Conservation (phyloP, 1,140 invertebrate species). For the Drosophila aff. region DNA sequence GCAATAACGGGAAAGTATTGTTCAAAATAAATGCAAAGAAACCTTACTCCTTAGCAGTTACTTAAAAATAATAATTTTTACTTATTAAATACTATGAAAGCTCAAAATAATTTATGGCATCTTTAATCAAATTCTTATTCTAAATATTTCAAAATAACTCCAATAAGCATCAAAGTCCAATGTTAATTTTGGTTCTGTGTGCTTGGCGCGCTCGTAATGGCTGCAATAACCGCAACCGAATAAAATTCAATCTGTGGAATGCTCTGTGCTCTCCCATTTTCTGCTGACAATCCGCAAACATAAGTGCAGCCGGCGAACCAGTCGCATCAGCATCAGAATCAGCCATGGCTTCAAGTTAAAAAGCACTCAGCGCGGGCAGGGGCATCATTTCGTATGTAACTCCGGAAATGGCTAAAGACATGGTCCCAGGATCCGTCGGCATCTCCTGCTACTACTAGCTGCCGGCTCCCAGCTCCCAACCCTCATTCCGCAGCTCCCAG, state of each 20-base stretch:
- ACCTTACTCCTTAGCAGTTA: not conserved
- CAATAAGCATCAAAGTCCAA: too few species aligned
- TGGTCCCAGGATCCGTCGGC: constrained; percentile 39
- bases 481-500: constrained; percentile 2
- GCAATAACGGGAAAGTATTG: not conserved
- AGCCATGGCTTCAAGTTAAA: constrained; percentile 60
- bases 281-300: constrained; percentile 77
- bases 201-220: constrained; percentile 52
- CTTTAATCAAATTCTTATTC: not conserved
- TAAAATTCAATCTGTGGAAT: constrained; percentile 80
- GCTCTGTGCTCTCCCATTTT: constrained; percentile 72
- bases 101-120: too few species aligned
- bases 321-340: constrained; percentile 31
- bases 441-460: not conserved
- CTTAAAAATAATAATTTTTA: not conserved
- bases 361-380: constrained; percentile 63
- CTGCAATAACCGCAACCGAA: constrained; percentile 70
- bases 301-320: constrained; percentile 55
- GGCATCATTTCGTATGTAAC: constrained; percentile 58
- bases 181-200: not conserved
- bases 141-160: not conserved
- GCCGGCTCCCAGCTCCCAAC: constrained; percentile 1
- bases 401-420: constrained; percentile 73
- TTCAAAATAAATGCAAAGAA: not conserved
- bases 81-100: too few species aligned